Evolutionary conservation across 2,888 invertebrate species (phyloP).

Genomic region (Leptura quadrifasciata): DNA sequence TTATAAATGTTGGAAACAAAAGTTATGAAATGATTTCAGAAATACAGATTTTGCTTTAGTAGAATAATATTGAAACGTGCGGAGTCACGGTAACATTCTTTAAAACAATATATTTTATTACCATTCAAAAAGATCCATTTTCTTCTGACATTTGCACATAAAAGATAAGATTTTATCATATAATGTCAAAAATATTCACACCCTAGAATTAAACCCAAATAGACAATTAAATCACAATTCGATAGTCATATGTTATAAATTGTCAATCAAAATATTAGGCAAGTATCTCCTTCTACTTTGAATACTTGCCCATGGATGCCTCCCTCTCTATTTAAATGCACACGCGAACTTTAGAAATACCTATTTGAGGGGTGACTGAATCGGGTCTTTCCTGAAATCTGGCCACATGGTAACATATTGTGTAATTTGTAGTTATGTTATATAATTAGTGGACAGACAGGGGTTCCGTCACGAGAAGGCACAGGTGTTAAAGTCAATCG

Average conservation of each 20-base stretch:
- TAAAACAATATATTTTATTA: too few species aligned
- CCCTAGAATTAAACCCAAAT: slow-evolving; percentile 60
- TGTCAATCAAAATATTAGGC: slow-evolving; percentile 47
- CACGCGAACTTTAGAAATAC: slow-evolving; percentile 27
- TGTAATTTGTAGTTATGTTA: slow-evolving; percentile 66
- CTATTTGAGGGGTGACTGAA: slow-evolving; percentile 46
- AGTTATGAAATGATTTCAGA: too few species aligned
- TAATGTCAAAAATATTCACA: slow-evolving; percentile 56
- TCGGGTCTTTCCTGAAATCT: slow-evolving; percentile 49
- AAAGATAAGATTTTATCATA: slow-evolving; percentile 27
- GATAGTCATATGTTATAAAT: slow-evolving; percentile 61
- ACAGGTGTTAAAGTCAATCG: slow-evolving; percentile 62
- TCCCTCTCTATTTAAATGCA: slow-evolving; percentile 20
- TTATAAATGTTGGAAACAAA: too few species aligned
- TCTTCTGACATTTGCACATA: not conserved
- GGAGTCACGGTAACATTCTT: too few species aligned
- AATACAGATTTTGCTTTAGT: too few species aligned
- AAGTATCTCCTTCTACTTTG: slow-evolving; percentile 14
- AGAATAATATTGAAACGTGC: too few species aligned
- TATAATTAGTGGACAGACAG: slow-evolving; percentile 55
- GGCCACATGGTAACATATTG: slow-evolving; percentile 64
- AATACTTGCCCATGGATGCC: not conserved
- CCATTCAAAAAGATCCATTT: not conserved
- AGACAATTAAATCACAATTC: slow-evolving; percentile 57
- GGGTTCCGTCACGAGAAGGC: slow-evolving; percentile 55